Percentiles rank a stretch among this genome's conserved stretches.
Evolutionary conservation across 2,888 invertebrate species (phyloP).

Genomic region (Drosophila fulvimacula): DNA sequence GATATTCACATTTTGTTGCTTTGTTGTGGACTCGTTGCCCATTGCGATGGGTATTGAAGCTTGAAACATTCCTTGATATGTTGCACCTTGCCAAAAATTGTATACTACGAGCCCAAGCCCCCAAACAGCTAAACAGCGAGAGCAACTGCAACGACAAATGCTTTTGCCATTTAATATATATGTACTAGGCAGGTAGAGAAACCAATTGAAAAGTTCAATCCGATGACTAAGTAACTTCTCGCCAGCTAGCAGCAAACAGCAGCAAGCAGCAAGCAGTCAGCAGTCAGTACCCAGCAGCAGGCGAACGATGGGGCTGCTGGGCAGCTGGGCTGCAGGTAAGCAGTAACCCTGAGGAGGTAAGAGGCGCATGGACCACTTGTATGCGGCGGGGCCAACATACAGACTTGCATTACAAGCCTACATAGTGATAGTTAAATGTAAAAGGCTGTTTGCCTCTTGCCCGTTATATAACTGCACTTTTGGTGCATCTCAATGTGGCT

Average conservation of each 20-base stretch:
- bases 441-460: conserved; percentile 62
- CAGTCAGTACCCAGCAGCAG: too few relatives aligned
- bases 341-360: conserved; percentile 52
- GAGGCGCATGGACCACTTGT: conserved; percentile 28
- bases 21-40: neutral
- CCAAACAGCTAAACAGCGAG: conserved; percentile 14
- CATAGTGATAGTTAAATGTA: conserved; percentile 56
- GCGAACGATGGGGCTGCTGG: neutral
- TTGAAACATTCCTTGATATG: conserved; percentile 21
- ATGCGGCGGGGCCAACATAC: conserved; percentile 27
- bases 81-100: conserved; percentile 44
- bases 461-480: conserved; percentile 76
- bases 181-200: conserved; percentile 18
- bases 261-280: conserved; percentile 14
- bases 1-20: neutral
- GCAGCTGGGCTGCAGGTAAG: conserved; percentile 29
- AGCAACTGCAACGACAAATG: conserved; percentile 2
- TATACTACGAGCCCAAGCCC: conserved; percentile 19
- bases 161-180: conserved; percentile 50
- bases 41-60: conserved; percentile 19
- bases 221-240: conserved; percentile 51
- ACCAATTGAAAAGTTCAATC: conserved; percentile 41
- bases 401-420: conserved; percentile 33
- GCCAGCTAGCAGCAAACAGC: conserved; percentile 33
- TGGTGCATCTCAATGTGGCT: conserved; percentile 64